Evolutionary conservation across 2,113 vertebrate genomes (phyloP), one percentile per base, ranked within the genome.

Genomic region (Pachycephala philippinensis): DNA sequence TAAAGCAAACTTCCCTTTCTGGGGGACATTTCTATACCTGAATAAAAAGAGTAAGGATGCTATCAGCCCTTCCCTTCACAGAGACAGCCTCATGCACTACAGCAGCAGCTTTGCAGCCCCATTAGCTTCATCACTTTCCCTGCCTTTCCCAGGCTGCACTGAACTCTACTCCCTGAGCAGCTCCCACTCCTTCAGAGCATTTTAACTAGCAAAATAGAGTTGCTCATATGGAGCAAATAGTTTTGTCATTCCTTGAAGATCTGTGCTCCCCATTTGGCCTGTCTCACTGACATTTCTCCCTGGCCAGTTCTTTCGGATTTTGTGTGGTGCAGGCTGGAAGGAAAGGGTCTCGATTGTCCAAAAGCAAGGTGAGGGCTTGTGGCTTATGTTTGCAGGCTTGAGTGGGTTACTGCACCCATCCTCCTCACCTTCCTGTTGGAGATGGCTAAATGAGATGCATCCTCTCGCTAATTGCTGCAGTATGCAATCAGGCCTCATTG

Each of bases 341-440:
- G 9, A 87, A 56, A 47, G 35, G n/a, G 15, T 31, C 56, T 56
- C 0, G 0, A 28, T 26, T 56, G 15, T 27, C 8, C 60, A 69
- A 52, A 85, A 70, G 7, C 45, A 57, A 82, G 18, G 30, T 39
- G 18, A 70, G 15, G 23, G 19, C 7, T 45, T 63, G 35, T 69
- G 79, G 20, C 22, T 82, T 79, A 12, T 65, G 21, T 54, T 89
- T 85, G 24, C 37, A 75, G 70, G 24, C 37, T 61, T 49, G 30
- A 56, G n/a, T 42, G n/a, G 35, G 18, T 78, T 70, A 35, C 7
- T 59, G 24, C 56, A 44, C 24, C n/a, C 22, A 3, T 61, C 27
- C 33, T 91, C 28, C 19, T 70, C 56, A 28, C 24, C n/a, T 65
- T 44, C 35, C 44, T 75, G 10, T 26, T 86, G 57, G 52, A 47